These are phyloP conservation scores for Limnephilus auricula DNA, from an alignment of 2,888 invertebrate species.

Conservation along the genomic window DNA sequence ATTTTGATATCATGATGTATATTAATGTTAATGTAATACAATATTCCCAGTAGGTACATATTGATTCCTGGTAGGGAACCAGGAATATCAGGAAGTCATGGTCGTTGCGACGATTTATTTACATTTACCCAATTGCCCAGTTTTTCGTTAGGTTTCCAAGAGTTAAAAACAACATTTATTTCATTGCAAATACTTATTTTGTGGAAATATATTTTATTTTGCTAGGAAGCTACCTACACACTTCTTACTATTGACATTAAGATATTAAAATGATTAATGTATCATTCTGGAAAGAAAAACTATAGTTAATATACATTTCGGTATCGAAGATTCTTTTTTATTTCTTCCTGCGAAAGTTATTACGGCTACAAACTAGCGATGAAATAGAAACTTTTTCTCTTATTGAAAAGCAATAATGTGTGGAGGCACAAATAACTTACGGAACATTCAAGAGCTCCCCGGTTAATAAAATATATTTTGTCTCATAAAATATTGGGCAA, in stretches of 20 bases:
- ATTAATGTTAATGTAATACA: not conserved
- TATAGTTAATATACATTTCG: not conserved
- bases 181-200: not conserved
- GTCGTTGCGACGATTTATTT: not conserved
- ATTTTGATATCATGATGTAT: not conserved
- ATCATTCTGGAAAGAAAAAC: not conserved
- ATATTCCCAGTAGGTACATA: not conserved
- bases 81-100: not conserved
- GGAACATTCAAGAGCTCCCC: not conserved
- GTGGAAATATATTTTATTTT: not conserved
- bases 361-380: not conserved
- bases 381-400: slow-evolving; percentile 12
- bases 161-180: not conserved
- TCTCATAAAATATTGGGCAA: not conserved
- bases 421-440: slow-evolving; percentile 4
- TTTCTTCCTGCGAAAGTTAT: not conserved
- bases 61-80: too few relatives aligned
- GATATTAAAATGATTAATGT: not conserved
- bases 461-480: slow-evolving; percentile 7
- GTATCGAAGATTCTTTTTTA: slow-evolving; percentile 2
- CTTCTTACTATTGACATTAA: not conserved
- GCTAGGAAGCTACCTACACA: not conserved
- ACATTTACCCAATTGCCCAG: not conserved
- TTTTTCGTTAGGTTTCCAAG: not conserved
- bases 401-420: slow-evolving; percentile 23